Base-by-base conservation (phyloP, 2,888 invertebrate species). In the Polydrusus pterygomalis region DNA sequence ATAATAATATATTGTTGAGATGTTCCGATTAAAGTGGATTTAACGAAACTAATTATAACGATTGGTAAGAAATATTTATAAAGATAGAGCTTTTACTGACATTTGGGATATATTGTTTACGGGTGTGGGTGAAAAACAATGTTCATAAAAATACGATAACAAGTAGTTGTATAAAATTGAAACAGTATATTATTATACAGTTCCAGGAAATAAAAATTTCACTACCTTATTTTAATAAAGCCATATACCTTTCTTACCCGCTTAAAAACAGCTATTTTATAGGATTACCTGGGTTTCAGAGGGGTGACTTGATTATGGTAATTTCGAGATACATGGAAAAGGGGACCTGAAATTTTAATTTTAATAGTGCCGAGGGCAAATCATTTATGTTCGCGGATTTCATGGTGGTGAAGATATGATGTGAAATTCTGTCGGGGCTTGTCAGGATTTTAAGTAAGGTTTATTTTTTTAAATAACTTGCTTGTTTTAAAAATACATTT, bases 1-100 rank as follows among this genome's bases (percentile, higher is more conserved):
- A 96, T n/a, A n/a, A n/a, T n/a, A n/a, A n/a, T 86, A 91, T 94
- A 79, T 96, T 54, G 30, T 54, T 30, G 11, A 54, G 54, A 54
- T 54, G 30, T 54, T 30, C 3, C 30, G 54, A 54, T 54, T 30
- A 30, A 54, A 54, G 54, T 54, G 25, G 25, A n/a, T 30, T n/a
- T 54, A 54, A 54, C 20, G n/a, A 54, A 54, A 25, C 54, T n/a
- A 25, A 20, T 54, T 54, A 51, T 25, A 51, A 20, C 20, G 13
- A 20, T 18, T 51, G 10, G 13, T 18, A 17, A 3, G 1, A 5
- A n/a, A 17, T 47, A 17, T 11, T 11, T 40, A 2, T 40, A 11
- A 40, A 11, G n/a, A n/a, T n/a, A n/a, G n/a, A n/a, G n/a, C n/a
- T n/a, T n/a, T n/a, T n/a, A n/a, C n/a, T n/a, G n/a, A n/a, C n/a